Conservation (phyloP, 2,888 invertebrate species). For the Sycophila texana region DNA sequence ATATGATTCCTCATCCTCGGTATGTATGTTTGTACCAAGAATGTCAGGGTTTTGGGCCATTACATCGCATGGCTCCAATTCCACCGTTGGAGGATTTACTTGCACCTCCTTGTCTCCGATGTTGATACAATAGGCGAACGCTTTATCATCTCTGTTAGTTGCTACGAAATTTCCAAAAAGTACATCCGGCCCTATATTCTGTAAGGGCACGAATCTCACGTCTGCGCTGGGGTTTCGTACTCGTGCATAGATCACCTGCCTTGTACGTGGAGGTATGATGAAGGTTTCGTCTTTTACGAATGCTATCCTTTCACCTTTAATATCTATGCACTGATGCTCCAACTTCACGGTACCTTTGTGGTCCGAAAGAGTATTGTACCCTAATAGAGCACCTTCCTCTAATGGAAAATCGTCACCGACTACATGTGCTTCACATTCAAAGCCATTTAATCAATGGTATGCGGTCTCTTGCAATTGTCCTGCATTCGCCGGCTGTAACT, state of each 20-base stretch:
- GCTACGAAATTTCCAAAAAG: background rate
- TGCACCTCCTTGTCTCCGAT: background rate
- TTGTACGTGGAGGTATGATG: background rate
- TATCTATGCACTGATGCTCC: background rate
- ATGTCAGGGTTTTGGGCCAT: background rate
- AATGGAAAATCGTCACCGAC: background rate
- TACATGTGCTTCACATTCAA: background rate
- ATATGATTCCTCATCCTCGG: background rate
- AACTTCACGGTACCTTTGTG: background rate
- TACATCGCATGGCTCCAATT: background rate
- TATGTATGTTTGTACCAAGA: background rate
- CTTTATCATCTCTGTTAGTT: background rate
- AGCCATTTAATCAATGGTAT: no score
- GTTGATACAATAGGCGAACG: background rate
- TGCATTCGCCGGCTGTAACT: no score
- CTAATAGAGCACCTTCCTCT: background rate
- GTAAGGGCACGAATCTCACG: background rate
- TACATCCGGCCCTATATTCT: background rate
- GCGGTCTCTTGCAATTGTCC: no score
- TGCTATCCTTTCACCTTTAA: background rate
- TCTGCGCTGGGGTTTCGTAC: background rate
- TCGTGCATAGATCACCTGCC: background rate
- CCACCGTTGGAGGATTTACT: background rate
- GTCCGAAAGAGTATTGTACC: background rate
- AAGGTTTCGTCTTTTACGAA: background rate